Percentiles rank a stretch among this genome's conserved stretches.
These are phyloP conservation scores for Hirudo medicinalis DNA, from an alignment of 1,140 invertebrate species.

Conservation along the genomic window DNA sequence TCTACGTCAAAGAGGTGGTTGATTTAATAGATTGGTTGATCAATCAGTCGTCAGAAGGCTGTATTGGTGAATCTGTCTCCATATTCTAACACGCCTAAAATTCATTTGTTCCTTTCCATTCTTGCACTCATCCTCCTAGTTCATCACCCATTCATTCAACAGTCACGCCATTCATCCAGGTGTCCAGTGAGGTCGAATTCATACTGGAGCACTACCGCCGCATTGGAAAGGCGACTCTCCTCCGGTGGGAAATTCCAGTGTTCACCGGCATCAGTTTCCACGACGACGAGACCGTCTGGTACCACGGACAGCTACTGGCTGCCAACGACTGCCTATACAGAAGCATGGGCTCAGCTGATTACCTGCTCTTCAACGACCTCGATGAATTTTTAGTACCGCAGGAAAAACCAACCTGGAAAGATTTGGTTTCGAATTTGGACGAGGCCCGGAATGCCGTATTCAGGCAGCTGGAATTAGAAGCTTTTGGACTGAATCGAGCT, in stretches of 20 bases:
- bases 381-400: slow-evolving; percentile 32
- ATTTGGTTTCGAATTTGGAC: slow-evolving; percentile 11
- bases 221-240: slow-evolving; percentile 26
- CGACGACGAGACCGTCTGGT: slow-evolving; percentile 31
- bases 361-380: slow-evolving; percentile 36
- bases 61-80: too few relatives aligned
- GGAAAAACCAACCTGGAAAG: slow-evolving; percentile 12
- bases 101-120: too few relatives aligned
- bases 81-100: too few relatives aligned
- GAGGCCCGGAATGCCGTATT: not conserved
- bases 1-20: slow-evolving; percentile 30
- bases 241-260: slow-evolving; percentile 31
- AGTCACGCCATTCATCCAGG: not conserved
- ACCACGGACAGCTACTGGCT: slow-evolving; percentile 35
- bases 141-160: not conserved
- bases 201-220: slow-evolving; percentile 29
- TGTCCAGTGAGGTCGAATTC: slow-evolving; percentile 26
- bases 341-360: slow-evolving; percentile 32
- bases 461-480: too few relatives aligned
- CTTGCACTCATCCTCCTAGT: too few relatives aligned
- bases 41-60: not conserved
- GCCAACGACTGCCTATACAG: slow-evolving; percentile 38
- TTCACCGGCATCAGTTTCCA: not conserved
- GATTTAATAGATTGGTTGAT: not conserved
- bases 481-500: too few relatives aligned